These are phyloP conservation scores for Orussus abietinus DNA, from an alignment of 1,140 invertebrate species.

Conservation along the genomic window DNA sequence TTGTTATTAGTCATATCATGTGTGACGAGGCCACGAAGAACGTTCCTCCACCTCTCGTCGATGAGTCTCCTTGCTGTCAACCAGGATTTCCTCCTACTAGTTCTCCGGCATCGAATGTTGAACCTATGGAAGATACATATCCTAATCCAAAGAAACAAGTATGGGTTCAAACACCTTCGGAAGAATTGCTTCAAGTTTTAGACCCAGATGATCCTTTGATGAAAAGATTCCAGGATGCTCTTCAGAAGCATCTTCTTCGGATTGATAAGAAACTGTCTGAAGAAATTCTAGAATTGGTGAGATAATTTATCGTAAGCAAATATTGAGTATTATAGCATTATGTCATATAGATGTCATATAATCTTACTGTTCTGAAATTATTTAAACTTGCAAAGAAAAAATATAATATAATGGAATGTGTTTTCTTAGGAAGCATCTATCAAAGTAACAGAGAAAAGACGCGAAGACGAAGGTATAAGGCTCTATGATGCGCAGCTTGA, in stretches of 20 bases:
- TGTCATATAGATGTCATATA: too few relatives aligned
- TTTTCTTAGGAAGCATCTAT: constrained; percentile 36
- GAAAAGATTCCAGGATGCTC: constrained; percentile 60
- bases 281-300: constrained; percentile 58
- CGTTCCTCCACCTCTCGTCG: too few relatives aligned
- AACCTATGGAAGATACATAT: not conserved
- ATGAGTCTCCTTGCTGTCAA: too few relatives aligned
- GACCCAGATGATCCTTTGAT: constrained; percentile 64
- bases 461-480: constrained; percentile 46
- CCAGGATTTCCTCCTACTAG: too few relatives aligned
- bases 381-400: constrained; percentile 54
- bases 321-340: too few relatives aligned
- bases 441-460: constrained; percentile 45
- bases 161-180: not conserved
- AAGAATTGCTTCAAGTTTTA: constrained; percentile 39
- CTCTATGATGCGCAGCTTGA: constrained; percentile 54
- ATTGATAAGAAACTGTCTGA: constrained; percentile 56
- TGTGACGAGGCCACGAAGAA: too few relatives aligned
- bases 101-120: too few relatives aligned
- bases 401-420: constrained; percentile 10
- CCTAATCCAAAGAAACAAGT: not conserved
- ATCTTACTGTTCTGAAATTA: too few relatives aligned
- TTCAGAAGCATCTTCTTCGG: constrained; percentile 57
- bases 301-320: too few relatives aligned
- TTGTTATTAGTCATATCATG: too few relatives aligned